phyloP scores from a whole-genome alignment of 1,140 invertebrate species.

The Bombus confusus region DNA sequence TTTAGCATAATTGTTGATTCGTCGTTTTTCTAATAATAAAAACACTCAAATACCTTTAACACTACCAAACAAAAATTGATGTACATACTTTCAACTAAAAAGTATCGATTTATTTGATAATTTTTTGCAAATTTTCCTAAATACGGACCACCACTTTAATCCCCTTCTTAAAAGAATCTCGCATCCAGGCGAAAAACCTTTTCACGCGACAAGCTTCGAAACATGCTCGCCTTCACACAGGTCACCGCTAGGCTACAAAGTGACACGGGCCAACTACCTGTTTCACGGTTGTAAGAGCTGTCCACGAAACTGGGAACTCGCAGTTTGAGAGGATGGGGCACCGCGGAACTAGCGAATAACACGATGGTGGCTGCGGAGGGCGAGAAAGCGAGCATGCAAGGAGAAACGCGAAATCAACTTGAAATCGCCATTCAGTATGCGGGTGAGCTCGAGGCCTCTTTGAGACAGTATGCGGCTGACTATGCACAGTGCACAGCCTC shows the following conservation, averaged over 20 bases:
- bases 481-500: neutral
- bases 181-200: neutral
- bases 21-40: too few species aligned
- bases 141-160: neutral
- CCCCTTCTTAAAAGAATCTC: neutral
- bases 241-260: neutral
- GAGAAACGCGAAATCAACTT: neutral
- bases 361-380: conserved; percentile 37
- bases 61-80: too few species aligned
- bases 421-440: neutral
- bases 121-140: neutral
- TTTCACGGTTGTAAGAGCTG: neutral
- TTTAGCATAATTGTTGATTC: too few species aligned
- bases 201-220: too few species aligned
- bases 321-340: too few species aligned
- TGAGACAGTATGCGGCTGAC: neutral
- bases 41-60: too few species aligned
- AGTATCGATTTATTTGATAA: too few species aligned
- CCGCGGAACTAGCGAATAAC: conserved; percentile 39
- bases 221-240: neutral
- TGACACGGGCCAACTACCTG: neutral
- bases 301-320: neutral
- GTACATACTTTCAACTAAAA: too few species aligned
- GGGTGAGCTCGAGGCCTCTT: neutral
- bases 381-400: neutral